A percentile compares a stretch with the other conserved stretches of the same genome.
These are phyloP conservation scores for Conus ventricosus DNA, from an alignment of 1,140 invertebrate species.

Conservation along the genomic window DNA sequence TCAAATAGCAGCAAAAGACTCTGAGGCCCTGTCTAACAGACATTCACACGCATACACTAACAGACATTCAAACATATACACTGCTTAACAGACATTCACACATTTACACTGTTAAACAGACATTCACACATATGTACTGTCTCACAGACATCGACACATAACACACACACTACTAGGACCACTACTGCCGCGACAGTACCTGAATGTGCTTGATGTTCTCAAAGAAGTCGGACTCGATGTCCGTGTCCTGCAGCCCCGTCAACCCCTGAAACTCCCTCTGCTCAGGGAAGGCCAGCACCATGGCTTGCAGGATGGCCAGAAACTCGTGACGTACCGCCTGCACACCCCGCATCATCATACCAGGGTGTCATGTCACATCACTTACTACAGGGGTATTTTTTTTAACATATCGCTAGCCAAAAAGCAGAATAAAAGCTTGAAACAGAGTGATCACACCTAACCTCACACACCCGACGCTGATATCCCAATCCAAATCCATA, in stretches of 20 bases:
- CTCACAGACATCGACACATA: no score
- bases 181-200: constrained; percentile 47
- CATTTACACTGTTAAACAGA: no score
- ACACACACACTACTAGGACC: not conserved
- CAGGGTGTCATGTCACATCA: not conserved
- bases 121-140: no score
- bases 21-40: constrained; percentile 59
- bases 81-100: not conserved
- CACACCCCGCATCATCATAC: constrained; percentile 37
- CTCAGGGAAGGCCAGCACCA: constrained; percentile 81
- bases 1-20: constrained; percentile 89
- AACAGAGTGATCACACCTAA: no score
- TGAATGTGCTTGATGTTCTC: constrained; percentile 91
- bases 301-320: constrained; percentile 84
- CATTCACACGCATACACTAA: not conserved
- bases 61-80: not conserved
- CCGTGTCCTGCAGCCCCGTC: constrained; percentile 81
- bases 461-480: no score
- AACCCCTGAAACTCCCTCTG: constrained; percentile 82
- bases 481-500: no score
- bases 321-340: constrained; percentile 82
- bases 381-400: no score
- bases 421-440: no score
- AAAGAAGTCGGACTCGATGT: constrained; percentile 94
- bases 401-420: no score